Conservation (phyloP, 2,113 vertebrate species). For the Myiagra hebetior region DNA sequence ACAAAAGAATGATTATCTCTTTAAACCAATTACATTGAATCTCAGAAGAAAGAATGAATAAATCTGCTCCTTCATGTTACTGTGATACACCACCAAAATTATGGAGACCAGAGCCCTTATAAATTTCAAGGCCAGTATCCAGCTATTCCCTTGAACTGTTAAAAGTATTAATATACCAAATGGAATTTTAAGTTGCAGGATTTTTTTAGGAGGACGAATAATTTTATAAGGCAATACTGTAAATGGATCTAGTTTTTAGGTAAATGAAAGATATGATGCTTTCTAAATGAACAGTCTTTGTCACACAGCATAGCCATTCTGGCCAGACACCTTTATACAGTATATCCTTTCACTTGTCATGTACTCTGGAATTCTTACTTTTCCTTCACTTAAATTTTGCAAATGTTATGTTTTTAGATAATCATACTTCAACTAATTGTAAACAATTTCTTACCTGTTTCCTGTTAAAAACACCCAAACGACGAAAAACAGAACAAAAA, state of each 20-base stretch:
- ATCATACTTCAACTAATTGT: not conserved
- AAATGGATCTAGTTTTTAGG: not conserved
- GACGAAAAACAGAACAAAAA: not conserved
- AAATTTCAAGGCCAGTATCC: conserved; percentile 36
- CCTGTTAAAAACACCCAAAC: not conserved
- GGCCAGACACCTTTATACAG: not conserved
- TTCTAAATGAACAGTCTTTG: not conserved
- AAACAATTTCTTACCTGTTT: not conserved
- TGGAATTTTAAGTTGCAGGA: not conserved
- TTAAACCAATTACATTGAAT: conserved; percentile 81
- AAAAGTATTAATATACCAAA: not conserved
- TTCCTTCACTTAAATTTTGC: not conserved
- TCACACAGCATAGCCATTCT: not conserved
- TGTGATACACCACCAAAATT: conserved; percentile 57
- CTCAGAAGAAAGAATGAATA: conserved; percentile 73
- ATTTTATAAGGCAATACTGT: not conserved
- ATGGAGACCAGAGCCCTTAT: conserved; percentile 35
- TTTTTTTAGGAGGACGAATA: not conserved
- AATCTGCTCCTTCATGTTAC: conserved; percentile 63
- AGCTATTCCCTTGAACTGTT: not conserved
- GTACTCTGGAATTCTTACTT: not conserved
- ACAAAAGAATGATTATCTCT: conserved; percentile 78
- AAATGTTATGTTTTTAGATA: not conserved
- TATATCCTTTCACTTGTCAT: not conserved
- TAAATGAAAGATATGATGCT: not conserved